These are phyloP conservation scores for Eucriotettix oculatus DNA, from an alignment of 2,888 invertebrate species.

Conservation along the genomic window DNA sequence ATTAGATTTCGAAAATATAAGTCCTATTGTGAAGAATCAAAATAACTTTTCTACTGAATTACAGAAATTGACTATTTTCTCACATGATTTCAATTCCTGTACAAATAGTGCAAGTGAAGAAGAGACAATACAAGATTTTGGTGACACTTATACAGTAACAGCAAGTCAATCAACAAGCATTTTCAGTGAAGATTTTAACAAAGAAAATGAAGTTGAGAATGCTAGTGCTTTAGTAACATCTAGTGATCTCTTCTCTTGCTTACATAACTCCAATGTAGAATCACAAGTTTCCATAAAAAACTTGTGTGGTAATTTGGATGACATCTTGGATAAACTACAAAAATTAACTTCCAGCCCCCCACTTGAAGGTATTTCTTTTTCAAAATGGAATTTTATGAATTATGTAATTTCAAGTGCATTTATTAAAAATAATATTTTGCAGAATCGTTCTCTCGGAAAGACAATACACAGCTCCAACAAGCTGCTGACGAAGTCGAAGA, in stretches of 20 bases:
- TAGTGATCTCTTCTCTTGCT: too few relatives aligned
- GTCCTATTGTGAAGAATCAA: slow-evolving; percentile 4
- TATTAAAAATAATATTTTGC: background rate
- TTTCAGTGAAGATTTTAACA: background rate
- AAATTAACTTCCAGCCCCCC: background rate
- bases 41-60: background rate
- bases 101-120: background rate
- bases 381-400: too few relatives aligned
- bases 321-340: background rate
- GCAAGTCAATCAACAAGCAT: background rate
- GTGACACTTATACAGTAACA: background rate
- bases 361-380: background rate
- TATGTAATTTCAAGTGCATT: too few relatives aligned
- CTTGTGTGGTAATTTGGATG: too few relatives aligned
- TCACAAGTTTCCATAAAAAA: too few relatives aligned
- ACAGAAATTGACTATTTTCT: background rate
- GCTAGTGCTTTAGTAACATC: too few relatives aligned
- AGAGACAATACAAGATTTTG: background rate
- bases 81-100: background rate
- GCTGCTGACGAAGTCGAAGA: slow-evolving; percentile 57
- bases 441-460: slow-evolving; percentile 26
- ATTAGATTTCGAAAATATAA: slow-evolving; percentile 1
- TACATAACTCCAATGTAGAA: too few relatives aligned
- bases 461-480: slow-evolving; percentile 47
- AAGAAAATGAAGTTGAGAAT: too few relatives aligned